Evolutionary conservation across 2,797 vertebrate genomes (phyloP).

Genomic region (Typhlichthys subterraneus): DNA sequence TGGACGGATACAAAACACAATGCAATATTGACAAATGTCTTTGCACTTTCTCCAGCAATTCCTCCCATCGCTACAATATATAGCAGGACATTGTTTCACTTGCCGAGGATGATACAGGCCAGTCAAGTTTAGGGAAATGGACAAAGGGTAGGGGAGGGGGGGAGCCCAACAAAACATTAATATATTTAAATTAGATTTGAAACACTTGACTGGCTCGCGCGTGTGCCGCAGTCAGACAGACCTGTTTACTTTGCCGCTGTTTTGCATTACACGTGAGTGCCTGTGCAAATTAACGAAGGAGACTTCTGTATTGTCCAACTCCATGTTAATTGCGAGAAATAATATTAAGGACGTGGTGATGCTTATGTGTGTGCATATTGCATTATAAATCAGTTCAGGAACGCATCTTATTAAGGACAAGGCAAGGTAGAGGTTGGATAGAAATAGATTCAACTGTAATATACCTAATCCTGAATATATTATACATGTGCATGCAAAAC

Average conservation of each 20-base stretch:
- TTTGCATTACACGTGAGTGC: conserved; percentile 72
- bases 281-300: conserved; percentile 79
- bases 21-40: conserved; percentile 67
- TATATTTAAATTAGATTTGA: conserved; percentile 86
- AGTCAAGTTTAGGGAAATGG: conserved; percentile 66
- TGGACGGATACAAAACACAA: conserved; percentile 46
- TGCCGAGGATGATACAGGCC: conserved; percentile 26
- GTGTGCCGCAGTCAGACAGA: conserved; percentile 55
- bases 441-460: conserved; percentile 78
- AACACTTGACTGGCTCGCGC: conserved; percentile 79
- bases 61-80: conserved; percentile 32
- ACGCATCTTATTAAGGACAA: conserved; percentile 79
- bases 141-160: conserved; percentile 53
- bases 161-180: conserved; percentile 72
- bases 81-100: conserved; percentile 55
- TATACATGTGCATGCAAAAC: conserved; percentile 78
- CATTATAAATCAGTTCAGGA: conserved; percentile 82
- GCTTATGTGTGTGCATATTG: conserved; percentile 71
- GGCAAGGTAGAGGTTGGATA: conserved; percentile 71
- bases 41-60: conserved; percentile 2
- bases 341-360: conserved; percentile 78
- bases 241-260: conserved; percentile 72
- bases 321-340: conserved; percentile 82
- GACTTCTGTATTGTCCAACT: conserved; percentile 66
- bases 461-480: conserved; percentile 84